Evolutionary conservation across 2,888 invertebrate species (phyloP).

Genomic region (Fissipunctia ypsillon): DNA sequence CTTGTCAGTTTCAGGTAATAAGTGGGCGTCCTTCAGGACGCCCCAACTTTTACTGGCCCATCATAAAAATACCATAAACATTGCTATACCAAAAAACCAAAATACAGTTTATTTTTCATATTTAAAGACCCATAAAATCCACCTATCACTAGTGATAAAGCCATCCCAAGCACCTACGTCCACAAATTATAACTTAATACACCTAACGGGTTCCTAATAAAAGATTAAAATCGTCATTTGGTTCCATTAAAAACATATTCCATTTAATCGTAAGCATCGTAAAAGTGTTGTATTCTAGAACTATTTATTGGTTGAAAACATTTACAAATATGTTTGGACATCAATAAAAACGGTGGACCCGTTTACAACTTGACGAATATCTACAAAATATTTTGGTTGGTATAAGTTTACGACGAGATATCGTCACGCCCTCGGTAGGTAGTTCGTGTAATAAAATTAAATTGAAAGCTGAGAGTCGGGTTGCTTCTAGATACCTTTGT

Average conservation of each 20-base stretch:
- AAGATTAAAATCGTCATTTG: constrained; percentile 73
- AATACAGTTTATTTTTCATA: constrained; percentile 51
- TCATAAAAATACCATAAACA: constrained; percentile 37
- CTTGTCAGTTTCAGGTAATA: not conserved
- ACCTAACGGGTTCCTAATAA: constrained; percentile 66
- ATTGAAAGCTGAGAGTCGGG: constrained; percentile 62
- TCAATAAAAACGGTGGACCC: constrained; percentile 78
- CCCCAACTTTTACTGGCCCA: constrained; percentile 24
- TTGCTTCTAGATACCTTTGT: constrained; percentile 67
- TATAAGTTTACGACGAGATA: constrained; percentile 68
- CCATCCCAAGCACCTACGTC: constrained; percentile 53
- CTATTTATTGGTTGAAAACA: constrained; percentile 75
- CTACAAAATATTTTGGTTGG: constrained; percentile 70
- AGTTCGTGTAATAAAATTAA: constrained; percentile 68
- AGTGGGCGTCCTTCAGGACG: constrained; percentile 3
- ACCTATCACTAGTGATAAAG: constrained; percentile 57
- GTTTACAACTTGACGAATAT: constrained; percentile 80
- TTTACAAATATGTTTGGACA: constrained; percentile 79
- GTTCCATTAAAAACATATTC: constrained; percentile 73
- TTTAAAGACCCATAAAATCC: constrained; percentile 59
- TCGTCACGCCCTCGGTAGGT: constrained; percentile 63
- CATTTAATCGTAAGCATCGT: constrained; percentile 69
- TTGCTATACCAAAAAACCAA: constrained; percentile 22
- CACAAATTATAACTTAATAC: constrained; percentile 59
- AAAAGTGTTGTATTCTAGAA: constrained; percentile 70